phyloP scores from a whole-genome alignment of 2,113 vertebrate species.

The Etheostoma cragini region DNA sequence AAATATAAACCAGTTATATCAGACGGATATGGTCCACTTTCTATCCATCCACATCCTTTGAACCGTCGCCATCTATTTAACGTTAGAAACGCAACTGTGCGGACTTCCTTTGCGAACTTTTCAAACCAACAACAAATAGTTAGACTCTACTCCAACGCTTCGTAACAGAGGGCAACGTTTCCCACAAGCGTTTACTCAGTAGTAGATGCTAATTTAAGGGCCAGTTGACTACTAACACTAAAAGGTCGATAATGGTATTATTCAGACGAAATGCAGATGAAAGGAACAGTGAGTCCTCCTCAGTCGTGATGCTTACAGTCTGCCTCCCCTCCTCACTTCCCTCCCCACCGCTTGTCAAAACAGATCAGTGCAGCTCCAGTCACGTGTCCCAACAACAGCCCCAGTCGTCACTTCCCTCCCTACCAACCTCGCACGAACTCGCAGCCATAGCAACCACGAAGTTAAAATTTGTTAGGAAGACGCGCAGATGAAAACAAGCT shows the following conservation, averaged over 20 bases:
- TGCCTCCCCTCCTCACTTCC: slow-evolving; percentile 69
- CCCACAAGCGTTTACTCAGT: neutral
- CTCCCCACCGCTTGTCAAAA: slow-evolving; percentile 87
- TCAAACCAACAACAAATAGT: slow-evolving; percentile 55
- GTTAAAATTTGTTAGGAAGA: slow-evolving; percentile 27
- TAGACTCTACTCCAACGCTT: slow-evolving; percentile 15
- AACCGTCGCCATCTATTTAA: slow-evolving; percentile 48
- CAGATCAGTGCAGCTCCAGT: slow-evolving; percentile 78
- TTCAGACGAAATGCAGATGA: slow-evolving; percentile 57
- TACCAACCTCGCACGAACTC: slow-evolving; percentile 63
- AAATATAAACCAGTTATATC: slow-evolving; percentile 17
- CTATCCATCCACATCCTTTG: neutral
- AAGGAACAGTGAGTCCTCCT: slow-evolving; percentile 54
- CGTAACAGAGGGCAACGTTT: slow-evolving; percentile 9
- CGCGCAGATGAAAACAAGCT: neutral
- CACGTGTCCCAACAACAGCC: slow-evolving; percentile 83
- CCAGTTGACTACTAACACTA: neutral
- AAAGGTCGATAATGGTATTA: neutral
- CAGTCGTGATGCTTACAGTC: slow-evolving; percentile 75
- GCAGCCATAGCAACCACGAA: slow-evolving; percentile 82
- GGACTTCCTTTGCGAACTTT: slow-evolving; percentile 76
- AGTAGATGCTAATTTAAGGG: neutral
- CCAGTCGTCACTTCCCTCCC: slow-evolving; percentile 75
- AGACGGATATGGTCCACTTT: slow-evolving; percentile 26
- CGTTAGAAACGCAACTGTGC: slow-evolving; percentile 44